These are phyloP conservation scores for Drosophila pachea DNA, from an alignment of 1,140 invertebrate species.

Conservation along the genomic window DNA sequence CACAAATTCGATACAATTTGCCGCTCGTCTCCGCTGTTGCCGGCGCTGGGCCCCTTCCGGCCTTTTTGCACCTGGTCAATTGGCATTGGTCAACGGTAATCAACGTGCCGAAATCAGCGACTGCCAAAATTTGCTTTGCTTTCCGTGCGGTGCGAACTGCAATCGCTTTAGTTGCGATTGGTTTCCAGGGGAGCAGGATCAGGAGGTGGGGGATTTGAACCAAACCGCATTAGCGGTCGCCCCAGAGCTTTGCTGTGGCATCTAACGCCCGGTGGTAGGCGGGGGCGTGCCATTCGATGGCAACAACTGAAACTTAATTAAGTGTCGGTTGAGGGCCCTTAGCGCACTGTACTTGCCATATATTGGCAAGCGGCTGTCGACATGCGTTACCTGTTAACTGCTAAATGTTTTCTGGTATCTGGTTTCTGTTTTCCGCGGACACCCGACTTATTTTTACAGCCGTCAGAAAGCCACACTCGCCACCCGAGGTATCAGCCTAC, in stretches of 20 bases:
- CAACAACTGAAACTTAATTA: conserved; percentile 66
- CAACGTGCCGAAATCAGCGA: conserved; percentile 58
- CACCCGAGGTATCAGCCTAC: background rate
- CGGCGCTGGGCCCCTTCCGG: background rate
- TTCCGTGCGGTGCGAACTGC: conserved; percentile 11
- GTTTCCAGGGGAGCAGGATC: background rate
- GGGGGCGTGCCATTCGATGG: background rate
- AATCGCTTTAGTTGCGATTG: background rate
- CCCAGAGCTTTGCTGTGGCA: conserved; percentile 59
- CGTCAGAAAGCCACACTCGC: no score
- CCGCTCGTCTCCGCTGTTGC: conserved; percentile 5
- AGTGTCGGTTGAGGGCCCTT: conserved; percentile 43
- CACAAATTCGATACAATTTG: conserved; percentile 54
- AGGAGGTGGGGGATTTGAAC: background rate
- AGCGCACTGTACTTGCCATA: conserved; percentile 21
- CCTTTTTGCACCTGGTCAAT: conserved; percentile 1
- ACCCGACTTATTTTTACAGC: conserved; percentile 33
- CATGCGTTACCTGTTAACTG: conserved; percentile 52
- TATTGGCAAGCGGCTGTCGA: conserved; percentile 46
- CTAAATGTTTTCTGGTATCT: conserved; percentile 34
- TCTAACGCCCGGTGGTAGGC: conserved; percentile 9
- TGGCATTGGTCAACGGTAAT: conserved; percentile 42
- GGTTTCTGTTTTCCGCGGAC: conserved; percentile 41
- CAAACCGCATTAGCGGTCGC: conserved; percentile 61
- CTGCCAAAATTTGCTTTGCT: conserved; percentile 39